Base-by-base conservation (phyloP, 2,113 vertebrate genomes). In the Proterorhinus semilunaris region DNA sequence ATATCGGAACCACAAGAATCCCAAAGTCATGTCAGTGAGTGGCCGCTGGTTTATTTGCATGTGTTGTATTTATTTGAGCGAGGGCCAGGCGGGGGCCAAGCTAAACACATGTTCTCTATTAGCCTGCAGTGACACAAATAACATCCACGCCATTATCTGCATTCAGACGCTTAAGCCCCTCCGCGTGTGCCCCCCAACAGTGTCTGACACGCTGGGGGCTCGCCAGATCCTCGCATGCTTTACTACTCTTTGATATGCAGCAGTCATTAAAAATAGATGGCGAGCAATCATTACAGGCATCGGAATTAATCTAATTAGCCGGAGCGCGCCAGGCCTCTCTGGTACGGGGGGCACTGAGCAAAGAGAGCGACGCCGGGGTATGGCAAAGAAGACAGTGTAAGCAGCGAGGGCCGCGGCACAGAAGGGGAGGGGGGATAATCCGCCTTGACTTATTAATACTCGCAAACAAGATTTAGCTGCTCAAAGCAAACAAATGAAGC, bases 251-350 rank as follows among this genome's bases (percentile, higher is more conserved):
- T 93, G 90, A 93, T 92, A 92, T 90, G 88, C 83, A 50, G 76
- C 80, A 65, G 79, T 88, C 90, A 93, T 93, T 93, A 93, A 93
- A 93, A 91, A 93, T 92, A 90, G 87, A 93, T 92, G 87, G 85
- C 71, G 17, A 84, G 87, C 87, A 91, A 92, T 93, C 91, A 93
- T 93, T 92, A 91, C 87, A 88, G 89, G 87, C 90, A 87, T 92
- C 76, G 74, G 89, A 91, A 92, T 92, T 92, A 91, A 92, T 90
- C 90, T 91, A 91, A 92, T 93, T 92, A 92, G 90, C 83, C 77
- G 21, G 27, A 49, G 83, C 68, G 59, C 68, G 69, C 80, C 48
- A 66, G 75, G 83, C 76, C 85, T 87, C 71, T 72, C 66, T 74
- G 79, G 82, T 78, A 68, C 62, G n/a, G 71, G 66, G 74, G 16